Percentiles rank a stretch among this genome's conserved stretches.
Evolutionary conservation across 2,888 invertebrate genomes (phyloP).

Genomic region (Sabatieria punctata): DNA sequence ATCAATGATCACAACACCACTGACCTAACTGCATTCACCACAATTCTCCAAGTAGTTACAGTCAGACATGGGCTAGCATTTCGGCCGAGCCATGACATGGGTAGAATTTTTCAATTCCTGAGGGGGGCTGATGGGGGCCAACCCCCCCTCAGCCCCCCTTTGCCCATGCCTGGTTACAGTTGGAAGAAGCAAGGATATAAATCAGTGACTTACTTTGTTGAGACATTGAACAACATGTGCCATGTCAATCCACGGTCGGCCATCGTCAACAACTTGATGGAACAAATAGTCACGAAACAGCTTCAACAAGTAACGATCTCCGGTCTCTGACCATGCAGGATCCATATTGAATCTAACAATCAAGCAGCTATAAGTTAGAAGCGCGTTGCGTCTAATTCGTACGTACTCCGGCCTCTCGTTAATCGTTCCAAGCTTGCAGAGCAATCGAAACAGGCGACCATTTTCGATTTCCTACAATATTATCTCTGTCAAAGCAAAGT

Average conservation of each 20-base stretch:
- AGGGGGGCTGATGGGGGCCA: not conserved
- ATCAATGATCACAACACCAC: not conserved
- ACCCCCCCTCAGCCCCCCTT: not conserved
- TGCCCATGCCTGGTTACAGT: not conserved
- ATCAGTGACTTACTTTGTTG: constrained; percentile 49
- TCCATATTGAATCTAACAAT: constrained; percentile 62
- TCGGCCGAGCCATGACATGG: too few species aligned
- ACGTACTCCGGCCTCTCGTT: constrained; percentile 79
- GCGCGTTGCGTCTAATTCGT: not conserved
- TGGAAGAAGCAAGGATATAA: not conserved
- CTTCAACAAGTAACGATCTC: constrained; percentile 93
- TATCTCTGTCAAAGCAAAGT: not conserved
- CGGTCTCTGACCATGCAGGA: constrained; percentile 89
- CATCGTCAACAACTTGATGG: constrained; percentile 74
- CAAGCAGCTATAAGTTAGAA: not conserved
- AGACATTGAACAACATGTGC: constrained; percentile 81
- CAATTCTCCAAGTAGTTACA: not conserved
- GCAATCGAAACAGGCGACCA: constrained; percentile 69
- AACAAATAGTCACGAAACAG: constrained; percentile 92
- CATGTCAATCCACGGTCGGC: constrained; percentile 87
- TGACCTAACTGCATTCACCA: too few species aligned
- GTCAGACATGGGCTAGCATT: not conserved
- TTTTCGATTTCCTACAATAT: constrained; percentile 62
- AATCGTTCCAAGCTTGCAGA: constrained; percentile 77
- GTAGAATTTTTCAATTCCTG: not conserved